These are phyloP conservation scores for Anarrhichthys ocellatus DNA, from an alignment of 2,113 vertebrate species.

Conservation along the genomic window DNA sequence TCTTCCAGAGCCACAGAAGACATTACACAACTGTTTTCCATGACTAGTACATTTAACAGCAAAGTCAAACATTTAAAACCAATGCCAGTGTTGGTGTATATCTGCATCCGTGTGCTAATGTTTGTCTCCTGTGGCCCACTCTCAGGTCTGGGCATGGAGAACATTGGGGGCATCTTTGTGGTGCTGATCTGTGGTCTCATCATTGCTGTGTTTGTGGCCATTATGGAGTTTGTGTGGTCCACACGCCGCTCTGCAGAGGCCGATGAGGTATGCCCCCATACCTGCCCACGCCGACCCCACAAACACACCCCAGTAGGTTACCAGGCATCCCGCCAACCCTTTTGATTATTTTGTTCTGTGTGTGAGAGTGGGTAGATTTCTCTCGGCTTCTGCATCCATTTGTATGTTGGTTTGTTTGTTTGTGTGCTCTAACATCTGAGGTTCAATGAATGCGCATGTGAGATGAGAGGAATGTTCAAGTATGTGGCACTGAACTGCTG, in stretches of 20 bases:
- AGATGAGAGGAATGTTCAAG: slow-evolving; percentile 55
- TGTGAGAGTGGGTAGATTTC: slow-evolving; percentile 37
- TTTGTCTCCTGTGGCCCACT: slow-evolving; percentile 5
- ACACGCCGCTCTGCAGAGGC: slow-evolving; percentile 91
- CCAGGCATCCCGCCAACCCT: slow-evolving; percentile 74
- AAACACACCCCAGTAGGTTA: slow-evolving; percentile 86
- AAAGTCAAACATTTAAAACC: neutral
- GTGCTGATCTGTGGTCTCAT: slow-evolving; percentile 95
- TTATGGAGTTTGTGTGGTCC: slow-evolving; percentile 95
- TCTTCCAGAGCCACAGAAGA: neutral
- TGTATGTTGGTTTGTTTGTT: slow-evolving; percentile 30
- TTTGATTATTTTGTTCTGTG: slow-evolving; percentile 58
- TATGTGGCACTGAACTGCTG: slow-evolving; percentile 52
- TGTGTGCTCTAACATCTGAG: slow-evolving; percentile 44
- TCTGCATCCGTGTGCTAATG: neutral
- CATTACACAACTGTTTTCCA: neutral
- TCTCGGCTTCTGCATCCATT: slow-evolving; percentile 61
- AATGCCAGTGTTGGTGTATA: slow-evolving; percentile 6
- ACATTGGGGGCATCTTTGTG: slow-evolving; percentile 94
- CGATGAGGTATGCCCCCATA: slow-evolving; percentile 90
- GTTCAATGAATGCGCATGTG: slow-evolving; percentile 54
- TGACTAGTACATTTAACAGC: neutral
- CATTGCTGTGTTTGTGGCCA: slow-evolving; percentile 92
- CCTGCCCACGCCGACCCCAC: slow-evolving; percentile 83
- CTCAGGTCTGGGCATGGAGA: slow-evolving; percentile 91